Base-by-base conservation (phyloP, 2,113 vertebrate genomes). In the Osmerus mordax region DNA sequence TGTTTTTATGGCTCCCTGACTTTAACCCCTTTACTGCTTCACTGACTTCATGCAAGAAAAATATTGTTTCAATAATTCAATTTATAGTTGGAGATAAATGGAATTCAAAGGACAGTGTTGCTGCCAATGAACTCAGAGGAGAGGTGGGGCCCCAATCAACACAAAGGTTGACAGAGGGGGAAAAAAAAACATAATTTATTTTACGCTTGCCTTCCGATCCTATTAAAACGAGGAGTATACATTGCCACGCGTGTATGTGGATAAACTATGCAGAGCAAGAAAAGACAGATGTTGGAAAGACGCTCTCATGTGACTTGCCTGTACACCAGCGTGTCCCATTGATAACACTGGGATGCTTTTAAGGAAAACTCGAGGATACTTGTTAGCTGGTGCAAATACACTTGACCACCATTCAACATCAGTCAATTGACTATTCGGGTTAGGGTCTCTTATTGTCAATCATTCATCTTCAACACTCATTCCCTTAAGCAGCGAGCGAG, bases 21-120 rank as follows among this genome's bases (percentile, higher is more conserved):
- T 89, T 88, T 87, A 90, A 90, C 85, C 89, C 86, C 80, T 91
- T 91, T 91, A 79, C 86, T 87, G 88, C 87, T 89, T 83, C 87
- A 77, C 85, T 86, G 90, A 84, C 78, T 89, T 89, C 83, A 84
- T 76, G 75, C 86, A 77, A 81, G 83, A 89, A 86, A 85, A 89
- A 90, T 91, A 80, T 83, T 86, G 90, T 91, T 87, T 85, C 88
- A 89, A 90, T 92, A 89, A 91, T 88, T 90, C 86, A 85, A 90
- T 89, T 91, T 91, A 88, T 82, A 76, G 83, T 79, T 77, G 3
- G 16, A 78, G 80, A 87, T 89, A 87, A 90, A 89, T 87, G 74
- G 74, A 86, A 88, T 87, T 83, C 87, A 87, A 89, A 89, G 83
- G 81, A 84, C 84, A 82, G 78, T 70, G 81, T 74, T 74, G 86